Evolutionary conservation across 2,888 invertebrate genomes (phyloP), one percentile per base, ranked within the genome.

Genomic region (Meganola albula): DNA sequence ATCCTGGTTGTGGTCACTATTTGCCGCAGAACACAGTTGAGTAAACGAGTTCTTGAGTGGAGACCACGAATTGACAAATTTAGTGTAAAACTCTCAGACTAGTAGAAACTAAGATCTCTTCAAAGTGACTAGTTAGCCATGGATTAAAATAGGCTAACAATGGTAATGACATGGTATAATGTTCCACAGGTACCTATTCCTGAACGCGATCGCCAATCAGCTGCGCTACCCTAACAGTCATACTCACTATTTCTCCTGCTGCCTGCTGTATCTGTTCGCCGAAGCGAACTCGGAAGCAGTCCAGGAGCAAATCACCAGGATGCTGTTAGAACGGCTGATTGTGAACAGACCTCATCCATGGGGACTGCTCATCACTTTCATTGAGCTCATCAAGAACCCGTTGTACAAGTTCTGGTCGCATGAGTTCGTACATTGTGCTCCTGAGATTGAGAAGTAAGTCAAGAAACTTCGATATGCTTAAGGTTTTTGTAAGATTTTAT

Each of bases 171-270:
- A n/a, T 16, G 16, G 4, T 16, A 2, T 12, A n/a, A 10, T 5
- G 3, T 34, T 8, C 30, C 28, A 11, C 56, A 92, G 97, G 26
- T 99, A 99, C 75, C 83, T 99, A 61, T 98, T 99, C 84, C 88
- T 99, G 67, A 99, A 99, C 74, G 98, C 99, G 1, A 97, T 99
- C 52, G 98, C 98, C 27, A 99, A 99, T 83, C 99, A 99, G 71
- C 87, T 99, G 60, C 91, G 99, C 12, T 99, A 99, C 82, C 99
- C 99, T 7, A 99, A 99, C 83, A 98, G 97, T 66, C 99, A 99
- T 84, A 99, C 99, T 10, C 99, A 99, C 86, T 99, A 99, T 87
- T 99, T 99, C 88, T 98, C 98, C 64, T 98, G 99, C 74, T 96
- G 97, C 20, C 89, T 99, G 30, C 88, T 99, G 44, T 98, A 99